Conservation (phyloP, 2,888 invertebrate genomes). For the Deroplatys truncata region DNA sequence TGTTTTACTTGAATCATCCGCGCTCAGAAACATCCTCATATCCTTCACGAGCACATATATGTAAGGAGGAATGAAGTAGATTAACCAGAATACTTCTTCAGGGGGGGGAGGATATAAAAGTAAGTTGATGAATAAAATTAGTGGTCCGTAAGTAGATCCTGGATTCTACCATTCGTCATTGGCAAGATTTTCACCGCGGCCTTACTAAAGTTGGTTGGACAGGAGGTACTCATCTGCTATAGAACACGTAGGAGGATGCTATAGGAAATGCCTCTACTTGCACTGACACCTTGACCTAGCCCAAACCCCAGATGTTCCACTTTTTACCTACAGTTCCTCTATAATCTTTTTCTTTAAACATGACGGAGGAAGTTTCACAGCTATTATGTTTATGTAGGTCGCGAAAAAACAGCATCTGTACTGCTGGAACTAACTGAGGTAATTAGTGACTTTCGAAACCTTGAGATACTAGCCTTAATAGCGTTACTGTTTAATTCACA, state of each 20-base stretch:
- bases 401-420: neutral
- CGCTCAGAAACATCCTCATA: too few species aligned
- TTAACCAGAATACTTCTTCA: too few species aligned
- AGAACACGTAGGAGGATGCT: neutral
- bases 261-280: neutral
- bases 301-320: neutral
- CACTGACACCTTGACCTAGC: neutral
- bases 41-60: too few species aligned
- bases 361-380: neutral
- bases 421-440: neutral
- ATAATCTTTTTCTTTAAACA: neutral
- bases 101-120: too few species aligned
- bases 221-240: neutral
- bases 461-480: too few species aligned
- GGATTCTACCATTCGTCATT: too few species aligned
- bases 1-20: too few species aligned
- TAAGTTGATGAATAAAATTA: too few species aligned
- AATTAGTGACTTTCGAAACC: neutral
- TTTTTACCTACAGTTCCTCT: neutral
- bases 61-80: too few species aligned
- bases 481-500: too few species aligned
- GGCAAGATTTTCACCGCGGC: too few species aligned
- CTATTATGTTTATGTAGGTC: neutral
- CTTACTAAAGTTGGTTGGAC: neutral
- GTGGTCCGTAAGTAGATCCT: too few species aligned